These are phyloP conservation scores for Augochlora pura DNA, from an alignment of 1,140 invertebrate genomes.

Conservation along the genomic window DNA sequence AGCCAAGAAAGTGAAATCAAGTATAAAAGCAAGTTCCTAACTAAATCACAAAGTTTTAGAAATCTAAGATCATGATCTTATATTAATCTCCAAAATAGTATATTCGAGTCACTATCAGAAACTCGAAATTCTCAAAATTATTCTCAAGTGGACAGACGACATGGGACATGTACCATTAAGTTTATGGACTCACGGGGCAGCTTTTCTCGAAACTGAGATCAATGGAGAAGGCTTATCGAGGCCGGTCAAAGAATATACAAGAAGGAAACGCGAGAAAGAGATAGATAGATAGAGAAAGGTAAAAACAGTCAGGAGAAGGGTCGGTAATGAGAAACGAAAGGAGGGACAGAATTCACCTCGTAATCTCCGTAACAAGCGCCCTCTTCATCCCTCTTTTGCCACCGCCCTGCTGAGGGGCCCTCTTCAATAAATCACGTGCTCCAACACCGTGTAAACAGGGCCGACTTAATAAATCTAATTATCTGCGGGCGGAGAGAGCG, in stretches of 20 bases:
- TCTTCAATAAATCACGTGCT: constrained; percentile 70
- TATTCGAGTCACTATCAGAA: too few species aligned
- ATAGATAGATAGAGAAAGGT: background rate
- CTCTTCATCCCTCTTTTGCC: constrained; percentile 36
- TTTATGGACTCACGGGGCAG: too few species aligned
- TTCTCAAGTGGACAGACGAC: too few species aligned
- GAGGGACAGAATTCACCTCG: constrained; percentile 55
- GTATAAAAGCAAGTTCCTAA: too few species aligned
- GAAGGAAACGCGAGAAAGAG: background rate
- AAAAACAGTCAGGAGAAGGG: too few species aligned
- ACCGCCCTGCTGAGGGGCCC: constrained; percentile 47
- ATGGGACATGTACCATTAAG: too few species aligned
- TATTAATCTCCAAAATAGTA: too few species aligned
- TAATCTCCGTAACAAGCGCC: constrained; percentile 66
- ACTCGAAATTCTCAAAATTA: too few species aligned
- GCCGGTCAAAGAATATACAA: constrained; percentile 44
- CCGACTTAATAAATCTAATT: constrained; percentile 73
- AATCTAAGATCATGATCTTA: too few species aligned
- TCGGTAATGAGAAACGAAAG: constrained; percentile 36
- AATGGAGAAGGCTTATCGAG: constrained; percentile 64
- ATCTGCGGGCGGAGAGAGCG: constrained; percentile 38
- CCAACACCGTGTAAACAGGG: constrained; percentile 65
- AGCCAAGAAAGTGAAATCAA: too few species aligned
- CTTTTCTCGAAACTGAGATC: constrained; percentile 41
- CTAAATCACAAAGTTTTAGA: too few species aligned